Base-by-base conservation (phyloP, 2,888 invertebrate species). In the Eupeodes luniger region DNA sequence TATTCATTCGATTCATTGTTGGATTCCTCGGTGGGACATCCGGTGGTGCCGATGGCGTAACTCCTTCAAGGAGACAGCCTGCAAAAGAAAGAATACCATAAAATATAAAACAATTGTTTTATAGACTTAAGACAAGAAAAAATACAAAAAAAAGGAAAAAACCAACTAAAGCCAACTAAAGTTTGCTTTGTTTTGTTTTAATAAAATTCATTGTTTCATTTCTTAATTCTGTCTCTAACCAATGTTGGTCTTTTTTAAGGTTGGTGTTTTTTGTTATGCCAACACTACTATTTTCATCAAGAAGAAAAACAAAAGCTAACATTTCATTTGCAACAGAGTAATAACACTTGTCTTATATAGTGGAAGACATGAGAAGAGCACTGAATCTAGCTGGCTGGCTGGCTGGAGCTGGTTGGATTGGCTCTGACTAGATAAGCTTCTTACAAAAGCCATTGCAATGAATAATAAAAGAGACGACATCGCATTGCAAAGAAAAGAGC, bases 21-120 rank as follows among this genome's bases (percentile, higher is more conserved):
- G 97, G 97, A 94, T 97, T 97, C 93, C 97, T 96, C 91, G 97
- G 97, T 94, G 97, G 97, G 94, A 97, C 97, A 95, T 97, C 97
- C 93, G 97, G 97, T 92, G 96, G 96, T 92, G 97, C 95, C 92
- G 94, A 93, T 92, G 94, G 93, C 94, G 96, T 95, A 93, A 96
- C 95, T 93, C 96, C 96, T 95, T 97, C 97, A 94, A 97, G 95
- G 94, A 97, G 95, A 95, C 97, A 97, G 95, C 97, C 97, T 97
- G 95, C 89, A 91, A 92, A 90, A 92, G 49, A 66, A 40, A 91
- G 90, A 90, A 90, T 53, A 81, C 64, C 57, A 85, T 80, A 69
- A 85, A 84, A 69, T 47, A 49, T 81, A 79, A 81, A 69, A 84
- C 84, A 84, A 76, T 87, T 83, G 82, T 40, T 78, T 74, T 75